Evolutionary conservation across 2,797 vertebrate genomes (phyloP).

Genomic region (Sus cebifrons): DNA sequence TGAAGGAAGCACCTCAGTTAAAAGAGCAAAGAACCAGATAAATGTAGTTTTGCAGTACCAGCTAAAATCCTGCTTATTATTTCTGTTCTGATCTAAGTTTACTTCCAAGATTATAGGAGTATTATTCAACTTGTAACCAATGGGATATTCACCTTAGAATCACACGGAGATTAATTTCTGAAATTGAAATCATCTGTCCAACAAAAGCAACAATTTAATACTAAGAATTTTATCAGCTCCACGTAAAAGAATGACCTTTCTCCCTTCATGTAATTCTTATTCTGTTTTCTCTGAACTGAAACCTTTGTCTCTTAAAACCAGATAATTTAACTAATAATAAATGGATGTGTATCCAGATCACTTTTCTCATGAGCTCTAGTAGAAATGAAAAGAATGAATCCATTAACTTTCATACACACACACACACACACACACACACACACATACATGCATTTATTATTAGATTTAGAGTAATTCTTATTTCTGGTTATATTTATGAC

Average conservation of each 20-base stretch:
- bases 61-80: neutral
- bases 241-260: neutral
- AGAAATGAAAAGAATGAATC: neutral
- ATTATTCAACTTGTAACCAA: neutral
- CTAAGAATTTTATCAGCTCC: neutral
- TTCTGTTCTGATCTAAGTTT: neutral
- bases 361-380: conserved; percentile 35
- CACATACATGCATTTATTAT: neutral
- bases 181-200: conserved; percentile 35
- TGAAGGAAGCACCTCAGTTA: neutral
- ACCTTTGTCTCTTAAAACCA: neutral
- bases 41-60: neutral
- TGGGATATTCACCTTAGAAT: neutral
- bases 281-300: conserved; percentile 52
- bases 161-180: neutral
- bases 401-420: neutral
- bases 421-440: neutral
- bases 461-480: neutral
- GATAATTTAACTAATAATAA: neutral
- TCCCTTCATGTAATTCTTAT: conserved; percentile 32
- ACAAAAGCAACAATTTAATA: conserved; percentile 13
- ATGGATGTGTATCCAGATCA: neutral
- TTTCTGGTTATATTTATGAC: neutral
- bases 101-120: neutral
- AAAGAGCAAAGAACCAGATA: neutral